A percentile compares a stretch with the other conserved stretches of the same genome.
Evolutionary conservation across 2,797 vertebrate genomes (phyloP).

Genomic region (Spheniscus humboldti): DNA sequence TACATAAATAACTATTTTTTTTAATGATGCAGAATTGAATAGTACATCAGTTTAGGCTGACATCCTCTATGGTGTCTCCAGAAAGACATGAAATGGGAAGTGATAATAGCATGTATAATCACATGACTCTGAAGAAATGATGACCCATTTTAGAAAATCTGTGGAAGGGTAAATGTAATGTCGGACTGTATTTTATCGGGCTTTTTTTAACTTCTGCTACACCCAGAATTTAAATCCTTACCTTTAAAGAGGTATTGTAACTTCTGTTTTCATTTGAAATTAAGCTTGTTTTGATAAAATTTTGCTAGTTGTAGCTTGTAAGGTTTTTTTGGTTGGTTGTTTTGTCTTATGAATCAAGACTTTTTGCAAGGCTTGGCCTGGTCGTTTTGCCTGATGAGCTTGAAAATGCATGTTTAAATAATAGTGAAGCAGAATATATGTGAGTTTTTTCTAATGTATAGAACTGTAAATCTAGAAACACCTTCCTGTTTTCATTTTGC

Average conservation of each 20-base stretch:
- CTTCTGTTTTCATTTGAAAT: neutral
- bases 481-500: neutral
- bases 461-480: neutral
- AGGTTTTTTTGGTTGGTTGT: neutral
- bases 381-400: neutral
- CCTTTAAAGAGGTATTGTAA: neutral
- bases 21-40: constrained; percentile 5
- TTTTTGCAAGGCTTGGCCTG: neutral
- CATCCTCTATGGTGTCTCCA: neutral
- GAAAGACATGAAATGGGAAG: constrained; percentile 16
- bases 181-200: neutral
- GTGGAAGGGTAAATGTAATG: neutral
- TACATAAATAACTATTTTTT: constrained; percentile 39
- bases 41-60: constrained; percentile 7
- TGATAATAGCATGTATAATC: neutral
- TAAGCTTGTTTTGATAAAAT: neutral
- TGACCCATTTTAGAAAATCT: constrained; percentile 2
- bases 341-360: neutral
- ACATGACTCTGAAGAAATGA: neutral
- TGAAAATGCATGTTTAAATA: neutral
- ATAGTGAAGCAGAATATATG: neutral
- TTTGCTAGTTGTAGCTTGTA: neutral
- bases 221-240: neutral
- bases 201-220: neutral
- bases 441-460: neutral